These are phyloP conservation scores for Isichthys henryi DNA, from an alignment of 2,113 vertebrate genomes.

Conservation along the genomic window DNA sequence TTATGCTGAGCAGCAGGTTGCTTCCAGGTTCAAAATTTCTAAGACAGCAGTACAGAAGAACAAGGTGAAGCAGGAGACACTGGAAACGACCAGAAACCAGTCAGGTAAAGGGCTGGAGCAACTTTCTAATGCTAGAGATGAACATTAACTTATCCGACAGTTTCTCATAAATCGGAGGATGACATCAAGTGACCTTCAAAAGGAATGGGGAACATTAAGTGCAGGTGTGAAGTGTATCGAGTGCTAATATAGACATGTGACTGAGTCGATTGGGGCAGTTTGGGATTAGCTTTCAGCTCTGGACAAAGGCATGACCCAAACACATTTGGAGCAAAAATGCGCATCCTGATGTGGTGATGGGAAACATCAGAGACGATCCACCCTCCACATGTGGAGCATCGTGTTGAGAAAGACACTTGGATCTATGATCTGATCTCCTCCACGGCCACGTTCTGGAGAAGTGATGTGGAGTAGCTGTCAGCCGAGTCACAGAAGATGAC, in stretches of 20 bases:
- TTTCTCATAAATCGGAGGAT: too few species aligned
- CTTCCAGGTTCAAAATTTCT: too few species aligned
- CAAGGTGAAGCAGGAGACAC: too few species aligned
- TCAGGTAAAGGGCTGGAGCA: too few species aligned
- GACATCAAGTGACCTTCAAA: too few species aligned
- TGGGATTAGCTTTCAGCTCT: neutral
- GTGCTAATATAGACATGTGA: neutral
- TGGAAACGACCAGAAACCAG: too few species aligned
- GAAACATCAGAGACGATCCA: neutral
- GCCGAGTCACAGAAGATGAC: slow-evolving; percentile 22
- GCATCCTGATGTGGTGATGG: neutral
- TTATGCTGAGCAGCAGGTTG: too few species aligned
- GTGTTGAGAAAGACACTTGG: neutral
- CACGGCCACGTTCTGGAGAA: slow-evolving; percentile 20
- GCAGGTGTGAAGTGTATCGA: neutral
- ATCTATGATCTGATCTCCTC: slow-evolving; percentile 14
- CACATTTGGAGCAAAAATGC: neutral
- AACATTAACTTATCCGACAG: too few species aligned
- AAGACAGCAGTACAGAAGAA: too few species aligned
- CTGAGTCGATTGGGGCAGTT: neutral
- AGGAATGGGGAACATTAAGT: too few species aligned
- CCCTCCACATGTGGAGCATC: neutral
- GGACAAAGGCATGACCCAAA: neutral
- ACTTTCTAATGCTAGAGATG: too few species aligned
- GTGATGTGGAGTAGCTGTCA: slow-evolving; percentile 26